phyloP scores from a whole-genome alignment of 2,888 invertebrate species.

The Allygus modestus region DNA sequence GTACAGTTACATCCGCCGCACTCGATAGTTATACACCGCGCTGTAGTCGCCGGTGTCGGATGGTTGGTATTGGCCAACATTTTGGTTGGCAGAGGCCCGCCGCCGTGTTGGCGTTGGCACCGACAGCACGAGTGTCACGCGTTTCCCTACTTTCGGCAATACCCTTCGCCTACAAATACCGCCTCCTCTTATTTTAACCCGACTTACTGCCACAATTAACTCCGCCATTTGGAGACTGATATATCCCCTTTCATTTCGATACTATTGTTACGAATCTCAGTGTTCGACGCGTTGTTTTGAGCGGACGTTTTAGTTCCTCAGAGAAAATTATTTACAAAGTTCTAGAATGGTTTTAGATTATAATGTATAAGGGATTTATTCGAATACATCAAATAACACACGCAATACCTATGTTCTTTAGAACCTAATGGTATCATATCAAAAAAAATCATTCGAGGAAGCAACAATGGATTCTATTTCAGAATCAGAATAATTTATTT shows the following conservation, averaged over 20 bases:
- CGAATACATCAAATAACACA: no score
- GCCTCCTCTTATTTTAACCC: constrained; percentile 41
- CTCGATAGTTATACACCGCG: neutral
- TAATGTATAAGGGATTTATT: no score
- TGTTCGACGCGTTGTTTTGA: no score
- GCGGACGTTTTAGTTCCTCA: no score
- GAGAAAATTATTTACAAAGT: no score
- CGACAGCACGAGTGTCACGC: neutral
- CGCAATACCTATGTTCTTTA: no score
- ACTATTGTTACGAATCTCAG: neutral
- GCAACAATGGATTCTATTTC: no score
- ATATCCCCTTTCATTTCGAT: constrained; percentile 17
- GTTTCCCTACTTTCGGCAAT: constrained; percentile 44
- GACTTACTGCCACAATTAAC: constrained; percentile 36
- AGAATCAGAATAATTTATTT: no score
- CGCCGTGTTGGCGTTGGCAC: constrained; percentile 39
- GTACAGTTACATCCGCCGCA: no score
- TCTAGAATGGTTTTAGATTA: no score
- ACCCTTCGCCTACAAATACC: constrained; percentile 43
- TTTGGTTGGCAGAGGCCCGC: constrained; percentile 20
- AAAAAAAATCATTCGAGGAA: no score
- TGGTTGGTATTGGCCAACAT: constrained; percentile 33
- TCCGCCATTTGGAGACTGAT: constrained; percentile 7
- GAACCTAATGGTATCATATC: no score
- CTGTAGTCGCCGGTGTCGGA: neutral